These are phyloP conservation scores for Melanostigma gelatinosum DNA, from an alignment of 2,113 vertebrate species.

Conservation along the genomic window DNA sequence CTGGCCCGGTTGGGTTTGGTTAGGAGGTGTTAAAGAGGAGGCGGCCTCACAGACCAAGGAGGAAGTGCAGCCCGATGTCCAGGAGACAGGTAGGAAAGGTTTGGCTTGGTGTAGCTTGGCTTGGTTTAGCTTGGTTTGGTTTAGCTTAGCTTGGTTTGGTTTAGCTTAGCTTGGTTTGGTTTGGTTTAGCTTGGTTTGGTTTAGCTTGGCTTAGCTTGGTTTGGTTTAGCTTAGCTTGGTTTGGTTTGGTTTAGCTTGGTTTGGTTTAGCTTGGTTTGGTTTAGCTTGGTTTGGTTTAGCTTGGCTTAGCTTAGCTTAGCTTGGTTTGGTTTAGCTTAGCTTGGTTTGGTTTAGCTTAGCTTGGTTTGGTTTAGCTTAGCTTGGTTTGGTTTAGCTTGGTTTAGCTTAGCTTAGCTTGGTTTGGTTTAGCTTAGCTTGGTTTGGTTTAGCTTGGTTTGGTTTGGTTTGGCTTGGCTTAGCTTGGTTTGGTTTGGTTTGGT, in stretches of 20 bases:
- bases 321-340: not conserved
- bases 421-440: not conserved
- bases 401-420: not conserved
- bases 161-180: too few species aligned
- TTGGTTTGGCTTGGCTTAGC: not conserved
- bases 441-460: too few species aligned
- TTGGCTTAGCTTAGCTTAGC: not conserved
- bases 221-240: not conserved
- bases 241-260: too few species aligned
- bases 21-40: slow-evolving; percentile 36
- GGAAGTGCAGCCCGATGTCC: slow-evolving; percentile 14
- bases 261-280: not conserved
- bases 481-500: not conserved
- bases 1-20: slow-evolving; percentile 17
- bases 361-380: not conserved
- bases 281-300: not conserved
- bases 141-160: not conserved
- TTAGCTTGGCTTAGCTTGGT: not conserved
- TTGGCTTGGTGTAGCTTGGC: not conserved
- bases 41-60: slow-evolving; percentile 21
- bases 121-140: not conserved
- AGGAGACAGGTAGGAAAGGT: slow-evolving; percentile 40
- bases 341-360: not conserved
- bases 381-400: too few species aligned
- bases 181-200: not conserved